These are phyloP conservation scores for Orcinus orca DNA, from an alignment of 2,113 vertebrate genomes.

Conservation along the genomic window DNA sequence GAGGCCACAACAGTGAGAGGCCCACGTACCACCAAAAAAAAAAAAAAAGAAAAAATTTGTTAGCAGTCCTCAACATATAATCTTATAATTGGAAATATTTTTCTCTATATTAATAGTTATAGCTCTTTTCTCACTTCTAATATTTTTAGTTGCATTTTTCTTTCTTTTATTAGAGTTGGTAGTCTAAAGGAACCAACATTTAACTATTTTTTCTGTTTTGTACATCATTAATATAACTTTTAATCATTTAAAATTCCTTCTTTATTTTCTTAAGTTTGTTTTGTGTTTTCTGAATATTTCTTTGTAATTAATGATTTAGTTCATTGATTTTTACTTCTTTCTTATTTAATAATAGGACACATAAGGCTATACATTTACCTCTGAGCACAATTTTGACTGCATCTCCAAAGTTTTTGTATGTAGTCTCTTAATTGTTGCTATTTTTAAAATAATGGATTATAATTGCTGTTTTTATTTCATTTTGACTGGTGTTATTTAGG, in stretches of 20 bases:
- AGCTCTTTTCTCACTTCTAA: constrained; percentile 30
- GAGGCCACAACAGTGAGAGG: too few species aligned
- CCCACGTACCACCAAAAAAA: too few species aligned
- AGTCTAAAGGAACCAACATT: constrained; percentile 33
- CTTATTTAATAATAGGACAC: constrained; percentile 59
- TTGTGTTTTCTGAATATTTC: constrained; percentile 43
- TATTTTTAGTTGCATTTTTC: constrained; percentile 3
- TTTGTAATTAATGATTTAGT: constrained; percentile 50
- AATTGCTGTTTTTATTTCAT: constrained; percentile 28
- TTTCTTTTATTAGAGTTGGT: constrained; percentile 10
- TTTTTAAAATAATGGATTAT: constrained; percentile 42
- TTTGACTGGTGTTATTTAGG: constrained; percentile 59
- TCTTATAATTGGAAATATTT: constrained; percentile 58
- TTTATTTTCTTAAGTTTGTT: constrained; percentile 41
- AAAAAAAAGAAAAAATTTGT: neutral
- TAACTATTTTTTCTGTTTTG: constrained; percentile 54
- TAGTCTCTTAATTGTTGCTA: constrained; percentile 47
- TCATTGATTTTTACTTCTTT: constrained; percentile 61
- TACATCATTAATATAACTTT: constrained; percentile 32
- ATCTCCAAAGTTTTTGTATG: constrained; percentile 51
- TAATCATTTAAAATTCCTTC: constrained; percentile 36
- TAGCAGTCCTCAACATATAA: constrained; percentile 38
- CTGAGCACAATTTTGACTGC: constrained; percentile 53
- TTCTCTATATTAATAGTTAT: constrained; percentile 23
- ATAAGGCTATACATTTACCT: constrained; percentile 56